phyloP scores from a whole-genome alignment of 1,140 invertebrate genomes.

The Drosophila lowei region DNA sequence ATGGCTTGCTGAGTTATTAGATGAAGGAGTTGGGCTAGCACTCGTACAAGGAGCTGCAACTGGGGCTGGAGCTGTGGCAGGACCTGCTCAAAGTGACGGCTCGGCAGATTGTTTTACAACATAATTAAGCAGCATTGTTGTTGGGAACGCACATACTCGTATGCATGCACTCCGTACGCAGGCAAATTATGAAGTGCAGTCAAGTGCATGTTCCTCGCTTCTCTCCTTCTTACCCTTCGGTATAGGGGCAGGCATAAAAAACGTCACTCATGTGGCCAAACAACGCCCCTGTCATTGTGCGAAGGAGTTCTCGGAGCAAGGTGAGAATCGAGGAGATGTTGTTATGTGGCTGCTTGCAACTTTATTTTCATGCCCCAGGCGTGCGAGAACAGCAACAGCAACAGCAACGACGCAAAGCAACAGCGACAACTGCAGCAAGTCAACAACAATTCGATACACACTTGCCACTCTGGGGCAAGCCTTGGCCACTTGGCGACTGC shows the following conservation, averaged over 20 bases:
- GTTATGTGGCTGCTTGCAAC: conserved; percentile 60
- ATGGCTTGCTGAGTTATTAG: conserved; percentile 48
- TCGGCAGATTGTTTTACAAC: conserved; percentile 76
- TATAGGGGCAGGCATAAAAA: conserved; percentile 46
- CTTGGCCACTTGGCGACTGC: conserved; percentile 54
- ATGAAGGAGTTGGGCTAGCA: conserved; percentile 6
- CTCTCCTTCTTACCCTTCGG: conserved; percentile 21
- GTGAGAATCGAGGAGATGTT: conserved; percentile 19
- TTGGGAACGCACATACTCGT: conserved; percentile 32
- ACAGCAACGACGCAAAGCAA: conserved; percentile 9
- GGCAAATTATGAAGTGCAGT: conserved; percentile 70
- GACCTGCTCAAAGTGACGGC: conserved; percentile 47
- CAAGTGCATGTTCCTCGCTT: conserved; percentile 63
- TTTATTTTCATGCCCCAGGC: conserved; percentile 70
- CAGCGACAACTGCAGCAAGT: conserved; percentile 73
- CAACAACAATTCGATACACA: conserved; percentile 77
- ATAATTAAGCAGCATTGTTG: conserved; percentile 75
- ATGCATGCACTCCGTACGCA: neutral
- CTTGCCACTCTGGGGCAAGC: conserved; percentile 36
- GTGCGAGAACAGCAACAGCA: conserved; percentile 40
- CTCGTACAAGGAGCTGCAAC: conserved; percentile 5
- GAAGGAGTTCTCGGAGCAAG: conserved; percentile 9
- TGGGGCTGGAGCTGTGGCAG: conserved; percentile 3
- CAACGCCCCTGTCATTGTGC: conserved; percentile 67
- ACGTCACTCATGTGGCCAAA: conserved; percentile 52